Percentiles rank a stretch among this genome's conserved stretches.
Evolutionary conservation across 2,888 invertebrate species (phyloP).

Genomic region (Plebejus anna): DNA sequence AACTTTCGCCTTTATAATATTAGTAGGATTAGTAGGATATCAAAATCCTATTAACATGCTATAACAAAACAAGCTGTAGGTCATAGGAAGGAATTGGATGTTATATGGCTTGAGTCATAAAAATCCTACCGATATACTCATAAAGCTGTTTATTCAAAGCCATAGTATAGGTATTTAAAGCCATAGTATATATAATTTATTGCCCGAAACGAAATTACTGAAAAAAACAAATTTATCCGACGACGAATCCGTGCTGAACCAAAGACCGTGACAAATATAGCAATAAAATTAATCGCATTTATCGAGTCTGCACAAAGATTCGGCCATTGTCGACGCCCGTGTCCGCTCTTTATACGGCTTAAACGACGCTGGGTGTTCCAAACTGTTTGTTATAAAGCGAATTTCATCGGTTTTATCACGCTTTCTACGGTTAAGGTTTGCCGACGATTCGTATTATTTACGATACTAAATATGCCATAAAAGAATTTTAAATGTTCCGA

Average conservation of each 20-base stretch:
- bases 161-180: neutral
- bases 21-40: too few species aligned
- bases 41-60: too few species aligned
- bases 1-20: too few species aligned
- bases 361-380: constrained; percentile 3
- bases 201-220: neutral
- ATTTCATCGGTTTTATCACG: constrained; percentile 2
- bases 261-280: constrained; percentile 13
- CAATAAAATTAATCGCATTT: constrained; percentile 19
- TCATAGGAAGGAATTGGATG: neutral
- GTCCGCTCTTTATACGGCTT: constrained; percentile 2
- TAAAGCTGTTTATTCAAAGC: neutral
- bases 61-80: neutral
- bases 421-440: neutral
- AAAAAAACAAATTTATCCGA: neutral
- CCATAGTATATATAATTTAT: neutral
- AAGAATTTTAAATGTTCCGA: neutral
- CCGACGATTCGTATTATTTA: neutral
- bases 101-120: neutral
- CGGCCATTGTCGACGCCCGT: constrained; percentile 5
- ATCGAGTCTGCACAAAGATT: constrained; percentile 17
- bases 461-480: neutral
- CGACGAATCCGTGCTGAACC: neutral
- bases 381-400: neutral
- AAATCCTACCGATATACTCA: neutral